phyloP scores from a whole-genome alignment of 2,113 vertebrate genomes.

The Chlorocebus sabaeus region DNA sequence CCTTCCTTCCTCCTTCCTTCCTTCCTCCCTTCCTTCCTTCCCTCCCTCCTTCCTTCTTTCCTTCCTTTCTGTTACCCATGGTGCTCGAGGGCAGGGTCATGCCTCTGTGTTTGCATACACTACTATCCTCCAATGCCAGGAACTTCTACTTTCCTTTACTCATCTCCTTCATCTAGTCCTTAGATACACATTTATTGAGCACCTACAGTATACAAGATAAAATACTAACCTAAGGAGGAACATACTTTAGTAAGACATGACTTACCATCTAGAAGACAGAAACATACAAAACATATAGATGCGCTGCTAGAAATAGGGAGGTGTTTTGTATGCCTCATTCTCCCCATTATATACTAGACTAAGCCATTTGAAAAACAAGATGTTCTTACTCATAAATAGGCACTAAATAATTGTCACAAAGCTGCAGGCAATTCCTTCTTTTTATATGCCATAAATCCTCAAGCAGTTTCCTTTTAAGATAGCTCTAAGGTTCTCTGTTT shows the following conservation, averaged over 20 bases:
- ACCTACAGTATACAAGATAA: background rate
- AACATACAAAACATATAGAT: background rate
- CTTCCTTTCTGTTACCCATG: background rate
- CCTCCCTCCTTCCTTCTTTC: background rate
- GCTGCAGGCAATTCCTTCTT: background rate
- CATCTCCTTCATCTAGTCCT: background rate
- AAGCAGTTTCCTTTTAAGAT: background rate
- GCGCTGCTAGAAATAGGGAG: background rate
- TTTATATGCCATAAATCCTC: conserved; percentile 24
- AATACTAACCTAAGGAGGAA: background rate
- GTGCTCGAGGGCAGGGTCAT: rapidly evolving
- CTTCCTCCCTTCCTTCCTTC: background rate
- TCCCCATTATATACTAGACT: background rate
- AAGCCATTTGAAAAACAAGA: background rate
- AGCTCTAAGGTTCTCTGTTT: background rate
- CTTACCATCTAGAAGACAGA: background rate
- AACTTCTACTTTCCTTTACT: background rate
- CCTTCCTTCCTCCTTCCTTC: background rate
- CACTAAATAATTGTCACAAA: background rate
- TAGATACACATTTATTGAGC: background rate
- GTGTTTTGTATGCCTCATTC: background rate
- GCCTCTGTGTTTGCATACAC: background rate
- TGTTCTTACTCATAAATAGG: background rate
- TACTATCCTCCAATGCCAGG: background rate
- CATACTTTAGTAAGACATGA: background rate